phyloP scores from a whole-genome alignment of 2,888 invertebrate genomes.

The Deroplatys truncata region DNA sequence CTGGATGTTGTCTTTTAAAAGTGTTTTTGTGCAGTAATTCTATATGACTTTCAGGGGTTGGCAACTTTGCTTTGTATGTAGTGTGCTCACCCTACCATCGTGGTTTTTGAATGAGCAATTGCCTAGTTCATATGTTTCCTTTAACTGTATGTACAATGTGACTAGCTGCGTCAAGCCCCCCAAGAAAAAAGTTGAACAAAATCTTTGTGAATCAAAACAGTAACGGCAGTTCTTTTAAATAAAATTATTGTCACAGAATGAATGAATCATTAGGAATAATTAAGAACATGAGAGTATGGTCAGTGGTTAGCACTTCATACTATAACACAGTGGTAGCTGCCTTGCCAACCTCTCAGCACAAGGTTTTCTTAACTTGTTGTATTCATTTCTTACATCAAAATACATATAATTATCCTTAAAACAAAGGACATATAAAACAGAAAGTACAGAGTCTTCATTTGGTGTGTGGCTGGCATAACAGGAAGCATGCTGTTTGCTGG shows the following conservation, averaged over 20 bases:
- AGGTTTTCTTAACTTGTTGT: neutral
- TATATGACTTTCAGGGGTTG: slow-evolving; percentile 18
- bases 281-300: neutral
- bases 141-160: neutral
- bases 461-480: no score
- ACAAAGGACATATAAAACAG: neutral
- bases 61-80: slow-evolving; percentile 19
- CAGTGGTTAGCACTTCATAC: neutral
- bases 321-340: neutral
- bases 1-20: slow-evolving; percentile 15
- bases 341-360: neutral
- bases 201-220: neutral
- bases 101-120: slow-evolving; percentile 3
- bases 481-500: no score
- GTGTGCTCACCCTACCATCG: slow-evolving; percentile 11
- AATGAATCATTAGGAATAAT: neutral
- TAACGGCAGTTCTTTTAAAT: neutral
- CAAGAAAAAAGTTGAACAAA: neutral
- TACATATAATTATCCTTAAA: neutral
- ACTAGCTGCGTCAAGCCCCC: neutral
- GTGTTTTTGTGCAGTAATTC: slow-evolving; percentile 19
- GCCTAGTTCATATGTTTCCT: neutral
- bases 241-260: neutral
- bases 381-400: no score
- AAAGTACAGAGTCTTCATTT: no score